phyloP scores from a whole-genome alignment of 2,888 invertebrate species.

The Trachelus tabidus region DNA sequence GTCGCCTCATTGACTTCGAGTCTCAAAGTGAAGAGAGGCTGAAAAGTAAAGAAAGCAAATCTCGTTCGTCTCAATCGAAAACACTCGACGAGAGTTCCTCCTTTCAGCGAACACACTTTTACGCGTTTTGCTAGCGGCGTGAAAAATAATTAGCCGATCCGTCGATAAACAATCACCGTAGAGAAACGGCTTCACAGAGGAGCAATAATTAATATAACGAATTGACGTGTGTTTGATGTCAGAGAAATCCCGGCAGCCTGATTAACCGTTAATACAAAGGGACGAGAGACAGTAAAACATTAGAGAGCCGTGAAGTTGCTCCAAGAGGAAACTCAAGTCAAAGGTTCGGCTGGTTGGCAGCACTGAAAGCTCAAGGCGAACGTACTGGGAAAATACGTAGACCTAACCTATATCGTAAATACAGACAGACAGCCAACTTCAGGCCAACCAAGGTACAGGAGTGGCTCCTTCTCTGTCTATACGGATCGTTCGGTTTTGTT shows the following conservation, averaged over 20 bases:
- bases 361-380: neutral
- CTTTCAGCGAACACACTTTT: neutral
- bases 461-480: neutral
- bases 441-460: neutral
- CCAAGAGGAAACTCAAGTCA: neutral
- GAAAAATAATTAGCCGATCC: neutral
- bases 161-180: neutral
- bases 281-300: conserved; percentile 30
- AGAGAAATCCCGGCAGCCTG: conserved; percentile 44
- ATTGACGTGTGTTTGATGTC: conserved; percentile 60
- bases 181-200: neutral
- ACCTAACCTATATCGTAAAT: neutral
- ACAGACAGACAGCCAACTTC: neutral
- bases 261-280: conserved; percentile 65
- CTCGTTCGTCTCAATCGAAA: neutral
- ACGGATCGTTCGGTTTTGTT: neutral
- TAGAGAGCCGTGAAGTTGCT: neutral
- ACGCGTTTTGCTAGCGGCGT: neutral
- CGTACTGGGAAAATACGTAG: neutral
- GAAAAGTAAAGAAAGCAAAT: neutral
- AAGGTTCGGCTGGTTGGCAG: neutral
- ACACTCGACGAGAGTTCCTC: neutral
- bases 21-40: neutral
- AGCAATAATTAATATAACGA: conserved; percentile 60
- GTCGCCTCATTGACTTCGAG: neutral